Conservation (phyloP, 2,888 invertebrate species). For the Ferrisia virgata region DNA sequence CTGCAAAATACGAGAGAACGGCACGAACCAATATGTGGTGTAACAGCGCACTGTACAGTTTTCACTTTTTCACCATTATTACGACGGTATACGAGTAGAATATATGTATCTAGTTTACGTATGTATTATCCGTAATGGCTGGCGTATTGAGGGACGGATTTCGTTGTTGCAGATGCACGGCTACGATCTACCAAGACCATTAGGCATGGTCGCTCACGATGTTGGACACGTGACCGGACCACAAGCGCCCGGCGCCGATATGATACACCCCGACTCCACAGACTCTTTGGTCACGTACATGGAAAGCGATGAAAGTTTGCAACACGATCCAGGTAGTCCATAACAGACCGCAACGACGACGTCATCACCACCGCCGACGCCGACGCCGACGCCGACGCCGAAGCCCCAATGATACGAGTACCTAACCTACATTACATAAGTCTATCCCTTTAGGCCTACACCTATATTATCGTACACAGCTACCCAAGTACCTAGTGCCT, state of each 20-base stretch:
- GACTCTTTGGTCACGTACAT: slow-evolving; percentile 91
- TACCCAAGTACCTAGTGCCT: too few relatives aligned
- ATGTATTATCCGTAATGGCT: not conserved
- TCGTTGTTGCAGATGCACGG: slow-evolving; percentile 76
- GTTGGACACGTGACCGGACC: slow-evolving; percentile 58
- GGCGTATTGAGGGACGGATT: too few relatives aligned
- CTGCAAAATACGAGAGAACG: too few relatives aligned
- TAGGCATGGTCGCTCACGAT: slow-evolving; percentile 51
- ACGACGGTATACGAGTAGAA: too few relatives aligned
- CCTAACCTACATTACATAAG: too few relatives aligned
- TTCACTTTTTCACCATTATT: too few relatives aligned
- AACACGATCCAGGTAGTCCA: slow-evolving; percentile 60
- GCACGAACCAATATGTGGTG: too few relatives aligned
- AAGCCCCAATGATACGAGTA: too few relatives aligned
- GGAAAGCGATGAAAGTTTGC: slow-evolving; percentile 73
- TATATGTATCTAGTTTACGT: not conserved
- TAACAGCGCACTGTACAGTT: too few relatives aligned
- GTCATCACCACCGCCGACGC: not conserved
- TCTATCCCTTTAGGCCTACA: too few relatives aligned
- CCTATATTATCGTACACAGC: too few relatives aligned
- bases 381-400: not conserved
- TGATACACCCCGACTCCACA: slow-evolving; percentile 71
- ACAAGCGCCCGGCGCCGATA: slow-evolving; percentile 56
- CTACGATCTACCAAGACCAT: slow-evolving; percentile 68
- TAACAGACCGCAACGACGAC: slow-evolving; percentile 51